Evolutionary conservation across 2,888 invertebrate species (phyloP).

Genomic region (Acronicta aceris): DNA sequence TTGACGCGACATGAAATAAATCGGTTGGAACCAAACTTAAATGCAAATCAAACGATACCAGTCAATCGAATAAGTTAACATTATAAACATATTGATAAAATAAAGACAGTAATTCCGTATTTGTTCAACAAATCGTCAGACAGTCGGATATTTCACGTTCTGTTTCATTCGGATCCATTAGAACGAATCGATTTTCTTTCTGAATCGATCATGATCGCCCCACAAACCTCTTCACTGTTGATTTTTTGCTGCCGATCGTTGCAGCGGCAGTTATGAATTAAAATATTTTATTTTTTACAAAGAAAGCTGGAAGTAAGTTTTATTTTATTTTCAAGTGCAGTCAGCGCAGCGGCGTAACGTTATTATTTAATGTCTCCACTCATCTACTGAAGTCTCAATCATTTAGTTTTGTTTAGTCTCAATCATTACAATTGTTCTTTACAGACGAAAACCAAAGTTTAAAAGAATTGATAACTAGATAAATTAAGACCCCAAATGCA

Average conservation of each 20-base stretch:
- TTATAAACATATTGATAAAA: conserved; percentile 4
- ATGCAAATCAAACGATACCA: conserved; percentile 37
- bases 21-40: conserved; percentile 23
- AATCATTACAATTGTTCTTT: not conserved
- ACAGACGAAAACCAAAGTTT: not conserved
- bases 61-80: conserved; percentile 27
- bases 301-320: not conserved
- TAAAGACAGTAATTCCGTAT: conserved; percentile 25
- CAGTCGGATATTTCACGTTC: conserved; percentile 43
- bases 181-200: conserved; percentile 42
- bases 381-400: not conserved
- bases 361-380: not conserved
- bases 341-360: not conserved
- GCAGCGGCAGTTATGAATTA: conserved; percentile 19
- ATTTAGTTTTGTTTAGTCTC: not conserved
- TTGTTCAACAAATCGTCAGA: conserved; percentile 35
- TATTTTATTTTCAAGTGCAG: conserved; percentile 4
- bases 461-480: not conserved
- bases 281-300: conserved; percentile 5
- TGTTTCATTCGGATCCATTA: conserved; percentile 32
- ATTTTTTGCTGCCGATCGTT: conserved; percentile 22
- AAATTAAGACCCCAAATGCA: no score
- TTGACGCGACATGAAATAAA: conserved; percentile 37
- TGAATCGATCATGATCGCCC: conserved; percentile 37
- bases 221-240: conserved; percentile 43